These are phyloP conservation scores for Augiades crinisus DNA, from an alignment of 2,888 invertebrate genomes.

Conservation along the genomic window DNA sequence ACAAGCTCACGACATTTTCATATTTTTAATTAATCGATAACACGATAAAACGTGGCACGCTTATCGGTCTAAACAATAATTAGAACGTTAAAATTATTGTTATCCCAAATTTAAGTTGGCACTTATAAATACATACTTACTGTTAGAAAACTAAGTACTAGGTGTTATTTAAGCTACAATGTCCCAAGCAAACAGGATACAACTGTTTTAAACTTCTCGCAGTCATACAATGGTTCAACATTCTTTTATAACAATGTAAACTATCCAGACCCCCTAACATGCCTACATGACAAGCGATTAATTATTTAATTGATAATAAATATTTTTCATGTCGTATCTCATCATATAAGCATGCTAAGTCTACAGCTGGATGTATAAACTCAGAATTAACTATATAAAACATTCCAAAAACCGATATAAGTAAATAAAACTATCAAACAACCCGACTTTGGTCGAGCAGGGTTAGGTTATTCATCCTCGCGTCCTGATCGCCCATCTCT, in stretches of 20 bases:
- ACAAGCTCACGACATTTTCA: no score
- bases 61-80: background rate
- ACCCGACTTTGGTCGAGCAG: slow-evolving; percentile 80
- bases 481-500: slow-evolving; percentile 86
- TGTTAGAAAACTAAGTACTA: slow-evolving; percentile 13
- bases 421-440: slow-evolving; percentile 63
- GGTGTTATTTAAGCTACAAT: slow-evolving; percentile 10
- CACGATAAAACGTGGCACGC: background rate
- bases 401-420: slow-evolving; percentile 9
- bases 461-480: slow-evolving; percentile 81
- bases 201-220: background rate
- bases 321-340: no score
- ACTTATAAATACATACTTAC: slow-evolving; percentile 19
- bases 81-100: no score
- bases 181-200: slow-evolving; percentile 8
- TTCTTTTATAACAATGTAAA: no score
- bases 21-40: background rate
- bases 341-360: background rate
- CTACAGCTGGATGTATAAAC: slow-evolving; percentile 3
- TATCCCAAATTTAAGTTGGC: no score
- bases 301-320: no score
- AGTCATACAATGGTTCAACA: background rate
- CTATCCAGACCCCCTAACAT: no score
- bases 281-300: no score
- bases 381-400: slow-evolving; percentile 4